Evolutionary conservation across 2,113 vertebrate genomes (phyloP), one percentile per base, ranked within the genome.

Genomic region (Plecotus auritus): DNA sequence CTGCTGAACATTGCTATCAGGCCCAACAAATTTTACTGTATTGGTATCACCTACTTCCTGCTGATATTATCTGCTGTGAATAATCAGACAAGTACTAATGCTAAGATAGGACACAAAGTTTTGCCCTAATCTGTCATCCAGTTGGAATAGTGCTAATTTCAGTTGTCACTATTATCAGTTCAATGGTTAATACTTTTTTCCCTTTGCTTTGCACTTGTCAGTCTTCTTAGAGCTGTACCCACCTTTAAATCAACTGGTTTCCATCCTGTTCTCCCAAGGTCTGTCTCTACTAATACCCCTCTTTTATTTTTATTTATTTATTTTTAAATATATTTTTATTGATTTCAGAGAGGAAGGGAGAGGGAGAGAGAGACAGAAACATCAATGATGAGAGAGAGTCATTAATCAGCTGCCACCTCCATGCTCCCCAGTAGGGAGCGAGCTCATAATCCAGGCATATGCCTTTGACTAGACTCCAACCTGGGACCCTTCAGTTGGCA

Each of bases 191-290:
- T 1, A 9, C 9, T 14, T 77, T 87, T 89, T 51, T 20, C 11
- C 30, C 56, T 94, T 93, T 95, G 56, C 13, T 93, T 94, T 87
- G n/a, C 13, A 51, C 35, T 28, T 54, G 61, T 82, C 42, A 89
- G 18, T 74, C 47, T 74, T 80, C n/a, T 86, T 84, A 9, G 26
- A 85, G 22, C 9, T 70, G 26, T 76, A 86, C n/a, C 5, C 18
- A 13, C 35, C 18, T 64, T 64, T 76, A 81, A 92, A 73, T 59
- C 61, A 92, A 82, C 59, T 73, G 22, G 22, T 77, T 88, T 70
- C 18, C 49, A 56, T 72, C 42, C 32, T 82, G 17, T 67, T 90
- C 37, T 93, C 40, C 70, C 64, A 90, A 82, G 14, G 49, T 95
- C 67, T 40, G 5, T 93, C 49, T 83, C 23, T 90, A 90, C 1